Conservation (phyloP, 92 coral and sea anemone genomes). For the Palythoa caribaeorum region DNA sequence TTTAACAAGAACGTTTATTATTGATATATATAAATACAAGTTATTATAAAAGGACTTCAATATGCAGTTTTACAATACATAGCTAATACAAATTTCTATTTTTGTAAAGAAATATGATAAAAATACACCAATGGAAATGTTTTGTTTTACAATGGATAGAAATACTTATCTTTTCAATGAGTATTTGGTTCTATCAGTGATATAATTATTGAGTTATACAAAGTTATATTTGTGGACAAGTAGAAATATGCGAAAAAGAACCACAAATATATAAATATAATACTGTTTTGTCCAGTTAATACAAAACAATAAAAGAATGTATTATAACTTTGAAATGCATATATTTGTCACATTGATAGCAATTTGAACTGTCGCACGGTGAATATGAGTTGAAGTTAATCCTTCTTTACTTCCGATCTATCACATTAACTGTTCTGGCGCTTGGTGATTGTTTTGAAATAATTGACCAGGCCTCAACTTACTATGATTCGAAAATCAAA, state of each 20-base stretch:
- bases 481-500: too few species aligned
- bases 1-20: background rate
- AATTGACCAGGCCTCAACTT: too few species aligned
- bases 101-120: conserved; percentile 18
- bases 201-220: background rate
- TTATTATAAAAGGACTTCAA: conserved; percentile 12
- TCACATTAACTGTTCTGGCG: too few species aligned
- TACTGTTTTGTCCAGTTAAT: background rate
- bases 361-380: too few species aligned
- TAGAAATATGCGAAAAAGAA: conserved; percentile 18
- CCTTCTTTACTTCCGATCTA: too few species aligned
- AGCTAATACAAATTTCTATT: conserved; percentile 11
- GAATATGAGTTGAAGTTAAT: too few species aligned
- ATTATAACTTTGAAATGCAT: background rate
- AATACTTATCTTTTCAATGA: background rate
- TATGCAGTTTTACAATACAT: conserved; percentile 18
- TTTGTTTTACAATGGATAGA: conserved; percentile 4
- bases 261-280: background rate
- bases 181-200: background rate
- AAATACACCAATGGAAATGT: conserved; percentile 7
- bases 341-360: conserved; percentile 1
- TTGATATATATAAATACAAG: conserved; percentile 17
- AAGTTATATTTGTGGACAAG: conserved; percentile 4
- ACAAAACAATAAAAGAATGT: background rate
- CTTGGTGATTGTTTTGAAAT: too few species aligned